Evolutionary conservation across 2,113 vertebrate genomes (phyloP), one percentile per base, ranked within the genome.

Genomic region (Pardalotus punctatus): DNA sequence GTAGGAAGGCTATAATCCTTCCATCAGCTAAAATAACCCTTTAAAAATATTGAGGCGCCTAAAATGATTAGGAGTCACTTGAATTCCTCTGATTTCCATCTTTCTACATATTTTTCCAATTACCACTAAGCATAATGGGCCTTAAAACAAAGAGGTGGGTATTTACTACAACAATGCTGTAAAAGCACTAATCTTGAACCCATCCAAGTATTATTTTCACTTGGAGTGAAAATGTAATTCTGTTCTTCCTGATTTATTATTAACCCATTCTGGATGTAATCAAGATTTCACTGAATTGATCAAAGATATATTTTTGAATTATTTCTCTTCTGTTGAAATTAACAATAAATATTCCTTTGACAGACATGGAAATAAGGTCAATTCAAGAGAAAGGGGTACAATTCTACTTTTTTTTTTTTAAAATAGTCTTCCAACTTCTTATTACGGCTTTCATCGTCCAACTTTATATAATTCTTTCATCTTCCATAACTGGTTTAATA

Each of bases 81-180:
- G 50, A 43, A n/a, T 66, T 83, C 6, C 23, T 83, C 22, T 47
- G 21, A 5, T 54, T 72, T 43, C 20, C 10, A 12, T 6, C 4
- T 51, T 61, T 67, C 11, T 57, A 29, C 2, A 20, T 7, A 47
- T 57, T 80, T 72, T 88, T 88, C 13, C 11, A 64, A 20, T 36
- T 56, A 45, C 2, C 6, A 12, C 6, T 51, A 40, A 6, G 3
- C 5, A 9, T 50, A 76, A 43, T 22, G 3, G 5, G 2, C 4
- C 7, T 53, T 53, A 50, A 83, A 82, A 81, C 15, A 72, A 56
- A 50, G 10, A 80, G 2, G 1, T 12, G 20, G 4, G 2, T 48
- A 56, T 40, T 79, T 56, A 11, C 48, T 29, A 2, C 2, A 48
- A 3, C 14, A 43, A 4, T 28, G 12, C 2, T 57, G 7, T 25